Evolutionary conservation across 2,113 vertebrate genomes (phyloP).

Genomic region (Procavia capensis): DNA sequence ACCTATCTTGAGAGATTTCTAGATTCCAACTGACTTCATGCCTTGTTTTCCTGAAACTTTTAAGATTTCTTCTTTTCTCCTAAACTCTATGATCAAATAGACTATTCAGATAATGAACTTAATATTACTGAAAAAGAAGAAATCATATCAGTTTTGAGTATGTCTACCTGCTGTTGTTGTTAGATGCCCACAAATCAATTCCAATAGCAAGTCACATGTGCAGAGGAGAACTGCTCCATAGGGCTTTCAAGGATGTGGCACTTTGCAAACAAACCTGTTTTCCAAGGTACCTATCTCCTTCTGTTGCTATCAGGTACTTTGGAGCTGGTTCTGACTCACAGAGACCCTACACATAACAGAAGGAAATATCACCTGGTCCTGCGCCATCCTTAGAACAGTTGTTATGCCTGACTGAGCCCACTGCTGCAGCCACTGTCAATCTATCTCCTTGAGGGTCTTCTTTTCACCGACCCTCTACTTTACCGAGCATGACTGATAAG

Average conservation of each 20-base stretch:
- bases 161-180: neutral
- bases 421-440: too few species aligned
- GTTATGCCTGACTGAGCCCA: too few species aligned
- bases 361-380: too few species aligned
- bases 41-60: neutral
- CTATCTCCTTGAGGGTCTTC: too few species aligned
- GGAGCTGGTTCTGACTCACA: too few species aligned
- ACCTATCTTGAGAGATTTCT: conserved; percentile 21
- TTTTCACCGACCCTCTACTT: too few species aligned
- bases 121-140: neutral
- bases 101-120: neutral
- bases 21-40: conserved; percentile 3
- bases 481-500: too few species aligned
- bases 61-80: neutral
- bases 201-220: neutral
- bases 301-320: too few species aligned
- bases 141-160: neutral
- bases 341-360: too few species aligned
- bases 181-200: neutral
- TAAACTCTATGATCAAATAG: neutral
- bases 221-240: neutral
- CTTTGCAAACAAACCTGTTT: neutral
- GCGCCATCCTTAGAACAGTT: too few species aligned
- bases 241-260: neutral
- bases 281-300: too few species aligned